Evolutionary conservation across 1,140 invertebrate species (phyloP).

Genomic region (Tetramorium alpestre): DNA sequence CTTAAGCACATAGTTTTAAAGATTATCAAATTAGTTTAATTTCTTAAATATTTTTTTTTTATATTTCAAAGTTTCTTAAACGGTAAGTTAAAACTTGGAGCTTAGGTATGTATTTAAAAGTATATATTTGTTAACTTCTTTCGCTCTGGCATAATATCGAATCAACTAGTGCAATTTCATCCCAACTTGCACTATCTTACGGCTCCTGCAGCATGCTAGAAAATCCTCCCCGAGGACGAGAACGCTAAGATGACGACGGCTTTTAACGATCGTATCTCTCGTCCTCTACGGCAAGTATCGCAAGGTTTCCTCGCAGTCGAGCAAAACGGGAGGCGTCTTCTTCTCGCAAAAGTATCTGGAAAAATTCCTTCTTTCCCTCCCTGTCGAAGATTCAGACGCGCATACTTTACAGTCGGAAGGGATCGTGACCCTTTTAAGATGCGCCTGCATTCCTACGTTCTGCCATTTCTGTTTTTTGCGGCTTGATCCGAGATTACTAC

Average conservation of each 20-base stretch:
- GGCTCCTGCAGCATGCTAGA: not conserved
- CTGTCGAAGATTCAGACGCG: conserved; percentile 23
- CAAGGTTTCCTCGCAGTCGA: conserved; percentile 26
- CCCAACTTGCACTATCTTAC: not conserved
- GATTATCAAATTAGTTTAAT: not conserved
- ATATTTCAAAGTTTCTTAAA: not conserved
- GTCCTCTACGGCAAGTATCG: conserved; percentile 30
- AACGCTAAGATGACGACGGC: conserved; percentile 27
- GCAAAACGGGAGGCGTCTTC: conserved; percentile 37
- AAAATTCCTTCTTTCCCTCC: conserved; percentile 51
- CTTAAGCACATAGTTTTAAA: not conserved
- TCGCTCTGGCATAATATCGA: not conserved
- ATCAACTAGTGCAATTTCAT: conserved; percentile 23
- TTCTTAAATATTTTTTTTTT: not conserved
- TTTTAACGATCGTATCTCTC: conserved; percentile 61
- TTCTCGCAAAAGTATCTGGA: conserved; percentile 47
- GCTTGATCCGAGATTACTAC: conserved; percentile 26
- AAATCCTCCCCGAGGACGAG: conserved; percentile 24
- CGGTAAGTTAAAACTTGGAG: not conserved
- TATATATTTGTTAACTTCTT: conserved; percentile 1
- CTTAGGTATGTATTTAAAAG: not conserved
- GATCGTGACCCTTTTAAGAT: conserved; percentile 53
- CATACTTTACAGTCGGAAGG: conserved; percentile 28
- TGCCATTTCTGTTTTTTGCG: conserved; percentile 28
- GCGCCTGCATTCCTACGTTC: conserved; percentile 25